Evolutionary conservation across 2,113 vertebrate genomes (phyloP), one percentile per base, ranked within the genome.

Genomic region (Zingel zingel): DNA sequence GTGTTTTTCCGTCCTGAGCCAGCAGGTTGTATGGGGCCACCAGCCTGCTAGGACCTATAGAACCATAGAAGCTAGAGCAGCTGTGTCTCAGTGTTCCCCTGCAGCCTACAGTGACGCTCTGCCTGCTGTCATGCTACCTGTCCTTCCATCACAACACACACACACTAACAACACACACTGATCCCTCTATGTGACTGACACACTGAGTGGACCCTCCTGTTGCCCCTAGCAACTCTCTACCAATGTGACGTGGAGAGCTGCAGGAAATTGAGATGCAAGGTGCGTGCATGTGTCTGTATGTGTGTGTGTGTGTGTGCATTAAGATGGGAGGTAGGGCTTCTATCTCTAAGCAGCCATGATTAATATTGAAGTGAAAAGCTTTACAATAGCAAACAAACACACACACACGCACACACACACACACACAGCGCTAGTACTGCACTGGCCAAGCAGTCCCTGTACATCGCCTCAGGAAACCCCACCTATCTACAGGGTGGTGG

Each of bases 311-410:
- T 68, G 68, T 45, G 27, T 59, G 72, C 25, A 79, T 77, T 89
- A 59, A 75, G 77, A 89, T 79, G 80, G 59, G 50, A 80, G 65
- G 73, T 48, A 16, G 69, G 3, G 61, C 19, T 53, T 79, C 56
- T 62, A 63, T 80, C 75, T 85, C 78, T 80, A 50, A 84, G 87
- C 25, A 62, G 64, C 72, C 27, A 88, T 84, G 86, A 94, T 92
- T 88, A 92, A 93, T 91, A 90, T 91, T 84, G 84, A 90, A 85
- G 87, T 82, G 69, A 65, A 83, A 66, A 39, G 67, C 51, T 47
- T 61, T 47, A 66, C 45, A 14, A 58, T 21, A 33, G 5, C 5
- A 18, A 1, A n/a, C 11, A 12, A 1, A 45, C 36, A 2, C 54
- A 47, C 53, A 14, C 1, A 6, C 30, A 6, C 30, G 43, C 25